These are phyloP conservation scores for Tachystola acroxantha DNA, from an alignment of 2,888 invertebrate genomes.

Conservation along the genomic window DNA sequence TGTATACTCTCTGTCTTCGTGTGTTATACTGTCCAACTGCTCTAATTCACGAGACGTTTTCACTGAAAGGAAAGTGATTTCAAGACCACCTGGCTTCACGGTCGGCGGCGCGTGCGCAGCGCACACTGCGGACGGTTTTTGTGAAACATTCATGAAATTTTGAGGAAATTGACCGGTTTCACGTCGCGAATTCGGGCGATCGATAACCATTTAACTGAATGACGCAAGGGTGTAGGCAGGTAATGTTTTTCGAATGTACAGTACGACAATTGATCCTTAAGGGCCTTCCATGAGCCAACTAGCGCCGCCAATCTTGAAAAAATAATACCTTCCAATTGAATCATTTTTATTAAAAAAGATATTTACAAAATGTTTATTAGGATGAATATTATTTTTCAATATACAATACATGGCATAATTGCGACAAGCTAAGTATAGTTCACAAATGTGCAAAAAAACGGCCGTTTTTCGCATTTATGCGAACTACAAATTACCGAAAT, in stretches of 20 bases:
- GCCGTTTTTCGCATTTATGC: too few relatives aligned
- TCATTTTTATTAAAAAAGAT: neutral
- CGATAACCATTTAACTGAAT: too few relatives aligned
- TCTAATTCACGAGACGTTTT: slow-evolving; percentile 15
- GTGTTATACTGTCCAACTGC: slow-evolving; percentile 3
- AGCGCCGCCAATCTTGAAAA: too few relatives aligned
- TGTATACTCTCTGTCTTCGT: too few relatives aligned
- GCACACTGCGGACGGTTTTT: neutral
- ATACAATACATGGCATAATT: too few relatives aligned
- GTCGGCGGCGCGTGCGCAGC: slow-evolving; percentile 4
- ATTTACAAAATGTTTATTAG: neutral
- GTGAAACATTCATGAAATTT: slow-evolving; percentile 2
- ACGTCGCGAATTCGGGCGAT: neutral
- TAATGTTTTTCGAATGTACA: neutral
- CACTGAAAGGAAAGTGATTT: slow-evolving; percentile 24
- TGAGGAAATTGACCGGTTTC: slow-evolving; percentile 3
- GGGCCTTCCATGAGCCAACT: too few relatives aligned
- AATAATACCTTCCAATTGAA: too few relatives aligned
- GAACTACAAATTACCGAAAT: too few relatives aligned
- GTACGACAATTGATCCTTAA: too few relatives aligned
- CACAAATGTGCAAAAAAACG: too few relatives aligned
- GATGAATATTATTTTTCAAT: too few relatives aligned
- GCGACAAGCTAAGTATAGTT: too few relatives aligned
- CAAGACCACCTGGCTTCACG: slow-evolving; percentile 5
- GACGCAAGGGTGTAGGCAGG: neutral